Evolutionary conservation across 2,113 vertebrate species (phyloP).

Genomic region (Coregonus clupeaformis): DNA sequence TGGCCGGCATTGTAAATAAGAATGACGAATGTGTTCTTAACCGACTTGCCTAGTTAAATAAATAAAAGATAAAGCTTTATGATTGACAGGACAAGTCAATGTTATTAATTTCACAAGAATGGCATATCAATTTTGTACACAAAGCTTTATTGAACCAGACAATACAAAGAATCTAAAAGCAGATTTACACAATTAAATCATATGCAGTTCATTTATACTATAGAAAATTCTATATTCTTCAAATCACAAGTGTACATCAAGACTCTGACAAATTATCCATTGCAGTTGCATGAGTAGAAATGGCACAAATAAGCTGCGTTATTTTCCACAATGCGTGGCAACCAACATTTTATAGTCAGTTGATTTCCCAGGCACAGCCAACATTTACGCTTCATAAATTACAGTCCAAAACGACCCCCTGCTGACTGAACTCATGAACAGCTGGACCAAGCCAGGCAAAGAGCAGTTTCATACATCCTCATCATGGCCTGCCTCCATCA

Average conservation of each 20-base stretch:
- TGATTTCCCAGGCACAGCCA: slow-evolving; percentile 17
- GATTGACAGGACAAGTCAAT: too few relatives aligned
- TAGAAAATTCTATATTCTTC: too few relatives aligned
- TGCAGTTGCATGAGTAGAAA: background rate
- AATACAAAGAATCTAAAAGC: slow-evolving; percentile 17
- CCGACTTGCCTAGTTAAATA: too few relatives aligned
- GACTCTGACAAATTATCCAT: too few relatives aligned
- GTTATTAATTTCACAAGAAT: too few relatives aligned
- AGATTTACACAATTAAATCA: slow-evolving; percentile 9
- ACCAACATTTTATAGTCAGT: background rate
- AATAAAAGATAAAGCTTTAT: too few relatives aligned
- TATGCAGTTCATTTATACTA: too few relatives aligned
- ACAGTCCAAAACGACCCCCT: too few relatives aligned
- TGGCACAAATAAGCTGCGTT: background rate
- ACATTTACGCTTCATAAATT: background rate
- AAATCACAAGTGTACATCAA: too few relatives aligned
- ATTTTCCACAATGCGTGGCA: slow-evolving; percentile 2
- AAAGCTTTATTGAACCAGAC: slow-evolving; percentile 2
- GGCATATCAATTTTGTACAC: too few relatives aligned
- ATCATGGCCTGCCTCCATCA: background rate
- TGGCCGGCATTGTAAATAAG: too few relatives aligned
- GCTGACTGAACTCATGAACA: background rate
- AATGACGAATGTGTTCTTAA: too few relatives aligned
- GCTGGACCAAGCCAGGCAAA: background rate
- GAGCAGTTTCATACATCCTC: background rate